These are phyloP conservation scores for Calidris pugnax DNA, from an alignment of 2,113 vertebrate species.

Conservation along the genomic window DNA sequence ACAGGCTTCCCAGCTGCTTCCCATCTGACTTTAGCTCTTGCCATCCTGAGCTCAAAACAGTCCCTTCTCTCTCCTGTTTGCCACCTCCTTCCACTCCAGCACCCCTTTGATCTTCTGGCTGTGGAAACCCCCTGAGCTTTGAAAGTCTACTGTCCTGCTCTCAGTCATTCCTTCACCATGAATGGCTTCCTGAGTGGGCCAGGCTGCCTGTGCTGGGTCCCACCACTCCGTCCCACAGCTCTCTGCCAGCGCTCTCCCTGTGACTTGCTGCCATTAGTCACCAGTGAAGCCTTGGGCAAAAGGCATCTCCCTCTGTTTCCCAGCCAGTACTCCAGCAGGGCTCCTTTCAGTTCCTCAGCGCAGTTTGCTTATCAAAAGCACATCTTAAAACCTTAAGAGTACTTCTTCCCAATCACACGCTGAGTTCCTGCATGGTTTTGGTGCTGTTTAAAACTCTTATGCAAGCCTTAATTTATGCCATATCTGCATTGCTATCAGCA, in stretches of 20 bases:
- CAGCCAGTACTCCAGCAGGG: neutral
- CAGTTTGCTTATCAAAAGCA: neutral
- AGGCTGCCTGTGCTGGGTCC: neutral
- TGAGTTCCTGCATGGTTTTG: neutral
- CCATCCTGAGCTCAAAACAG: neutral
- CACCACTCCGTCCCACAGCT: fast-evolving
- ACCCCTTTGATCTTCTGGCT: neutral
- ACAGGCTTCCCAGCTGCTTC: neutral
- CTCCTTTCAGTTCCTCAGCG: neutral
- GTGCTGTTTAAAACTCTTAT: neutral
- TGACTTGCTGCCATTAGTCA: neutral
- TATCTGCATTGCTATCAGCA: neutral
- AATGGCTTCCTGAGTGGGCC: fast-evolving
- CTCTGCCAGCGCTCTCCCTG: fast-evolving
- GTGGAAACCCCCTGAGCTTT: neutral
- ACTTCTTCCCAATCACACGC: neutral
- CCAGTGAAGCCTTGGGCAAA: neutral
- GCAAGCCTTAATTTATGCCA: neutral
- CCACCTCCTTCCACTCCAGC: neutral
- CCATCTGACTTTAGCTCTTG: neutral
- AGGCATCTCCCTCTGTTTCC: fast-evolving
- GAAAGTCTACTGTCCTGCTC: neutral
- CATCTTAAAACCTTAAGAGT: neutral
- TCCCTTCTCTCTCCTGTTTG: neutral
- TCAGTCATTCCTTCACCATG: neutral